A percentile compares a stretch with the other conserved stretches of the same genome.
Conservation (phyloP, 92 coral and sea anemone species). For the Micromussa lordhowensis region DNA sequence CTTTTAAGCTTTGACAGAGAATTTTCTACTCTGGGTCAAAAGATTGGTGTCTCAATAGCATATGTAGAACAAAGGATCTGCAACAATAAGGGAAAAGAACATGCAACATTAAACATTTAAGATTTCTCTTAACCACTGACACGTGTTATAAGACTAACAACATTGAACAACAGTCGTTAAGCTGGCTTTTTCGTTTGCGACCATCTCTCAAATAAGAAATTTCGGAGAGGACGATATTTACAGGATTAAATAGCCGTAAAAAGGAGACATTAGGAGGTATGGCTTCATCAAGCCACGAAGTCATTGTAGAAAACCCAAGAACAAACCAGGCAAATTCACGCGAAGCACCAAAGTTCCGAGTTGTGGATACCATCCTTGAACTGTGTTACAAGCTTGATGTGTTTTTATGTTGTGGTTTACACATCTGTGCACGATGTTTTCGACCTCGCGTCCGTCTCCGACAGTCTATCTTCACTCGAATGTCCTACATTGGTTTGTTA, state of each 20-base stretch:
- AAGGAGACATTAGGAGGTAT: background rate
- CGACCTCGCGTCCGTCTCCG: conserved; percentile 69
- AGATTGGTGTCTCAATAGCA: background rate
- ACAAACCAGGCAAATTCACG: conserved; percentile 1
- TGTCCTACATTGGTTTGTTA: conserved; percentile 80
- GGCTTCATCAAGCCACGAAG: conserved; percentile 9
- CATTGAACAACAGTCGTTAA: conserved; percentile 18
- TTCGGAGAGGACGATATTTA: background rate
- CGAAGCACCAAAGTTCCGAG: background rate
- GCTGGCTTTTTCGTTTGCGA: background rate
- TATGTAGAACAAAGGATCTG: conserved; percentile 33
- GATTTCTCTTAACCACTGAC: conserved; percentile 62
- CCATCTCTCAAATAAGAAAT: background rate
- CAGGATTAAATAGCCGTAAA: background rate
- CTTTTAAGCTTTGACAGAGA: background rate
- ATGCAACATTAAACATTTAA: conserved; percentile 74
- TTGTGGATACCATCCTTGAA: conserved; percentile 26
- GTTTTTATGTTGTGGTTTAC: conserved; percentile 76
- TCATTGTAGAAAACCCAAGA: conserved; percentile 25
- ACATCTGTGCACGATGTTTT: conserved; percentile 67
- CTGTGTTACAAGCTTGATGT: conserved; percentile 74
- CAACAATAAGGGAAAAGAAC: conserved; percentile 35
- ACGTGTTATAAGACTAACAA: conserved; percentile 66
- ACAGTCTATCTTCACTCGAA: conserved; percentile 82
- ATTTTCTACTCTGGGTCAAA: background rate